Conservation (phyloP, 2,888 invertebrate species). For the Mactromeris polynyma region DNA sequence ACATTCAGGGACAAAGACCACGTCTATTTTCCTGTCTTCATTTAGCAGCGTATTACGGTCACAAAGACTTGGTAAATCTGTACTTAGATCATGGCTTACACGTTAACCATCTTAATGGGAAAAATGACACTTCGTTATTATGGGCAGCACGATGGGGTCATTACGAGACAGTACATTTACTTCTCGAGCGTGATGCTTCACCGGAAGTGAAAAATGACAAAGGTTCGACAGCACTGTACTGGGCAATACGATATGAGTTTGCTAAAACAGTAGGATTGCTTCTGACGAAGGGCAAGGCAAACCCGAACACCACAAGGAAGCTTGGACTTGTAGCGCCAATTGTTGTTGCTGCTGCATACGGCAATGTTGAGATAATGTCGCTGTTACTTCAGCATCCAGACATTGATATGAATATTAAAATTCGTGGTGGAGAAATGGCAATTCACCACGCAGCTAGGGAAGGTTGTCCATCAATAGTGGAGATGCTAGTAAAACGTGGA, state of each 20-base stretch:
- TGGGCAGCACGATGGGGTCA: conserved; percentile 86
- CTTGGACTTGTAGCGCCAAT: conserved; percentile 85
- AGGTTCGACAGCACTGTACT: conserved; percentile 85
- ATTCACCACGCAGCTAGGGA: conserved; percentile 87
- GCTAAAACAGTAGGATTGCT: conserved; percentile 79
- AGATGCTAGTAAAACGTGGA: conserved; percentile 80
- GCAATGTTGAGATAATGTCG: conserved; percentile 76
- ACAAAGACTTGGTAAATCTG: conserved; percentile 69
- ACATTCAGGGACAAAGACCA: conserved; percentile 84
- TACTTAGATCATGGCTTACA: conserved; percentile 73
- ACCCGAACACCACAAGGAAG: conserved; percentile 81
- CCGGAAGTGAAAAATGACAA: conserved; percentile 84
- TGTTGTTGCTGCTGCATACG: conserved; percentile 84
- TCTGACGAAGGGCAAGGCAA: conserved; percentile 78
- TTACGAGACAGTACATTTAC: conserved; percentile 69
- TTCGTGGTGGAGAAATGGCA: conserved; percentile 84
- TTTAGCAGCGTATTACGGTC: conserved; percentile 80
- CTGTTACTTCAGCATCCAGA: conserved; percentile 77
- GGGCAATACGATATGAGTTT: conserved; percentile 85
- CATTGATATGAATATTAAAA: conserved; percentile 78
- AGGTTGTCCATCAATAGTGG: conserved; percentile 82
- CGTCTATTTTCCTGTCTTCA: conserved; percentile 81
- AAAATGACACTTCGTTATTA: conserved; percentile 85
- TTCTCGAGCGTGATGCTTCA: conserved; percentile 76
- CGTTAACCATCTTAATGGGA: conserved; percentile 80